Evolutionary conservation across 2,888 invertebrate genomes (phyloP).

Genomic region (Phragmatobia fuliginosa): DNA sequence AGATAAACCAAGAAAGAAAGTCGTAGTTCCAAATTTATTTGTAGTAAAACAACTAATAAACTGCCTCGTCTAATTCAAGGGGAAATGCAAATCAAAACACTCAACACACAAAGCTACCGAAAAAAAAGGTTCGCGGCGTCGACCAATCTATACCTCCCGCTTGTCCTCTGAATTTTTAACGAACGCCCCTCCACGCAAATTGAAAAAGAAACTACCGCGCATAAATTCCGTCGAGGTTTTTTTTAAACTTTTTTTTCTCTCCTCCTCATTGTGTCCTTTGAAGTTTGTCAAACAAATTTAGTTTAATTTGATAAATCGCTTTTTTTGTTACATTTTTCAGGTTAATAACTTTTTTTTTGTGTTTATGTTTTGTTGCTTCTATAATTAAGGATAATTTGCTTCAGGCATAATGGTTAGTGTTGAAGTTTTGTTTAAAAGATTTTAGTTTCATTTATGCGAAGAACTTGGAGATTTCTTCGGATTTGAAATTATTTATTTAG

Average conservation of each 20-base stretch:
- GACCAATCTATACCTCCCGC: slow-evolving; percentile 46
- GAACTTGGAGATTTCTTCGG: slow-evolving; percentile 8
- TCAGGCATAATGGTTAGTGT: slow-evolving; percentile 17
- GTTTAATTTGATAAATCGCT: slow-evolving; percentile 60
- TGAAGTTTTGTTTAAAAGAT: slow-evolving; percentile 17
- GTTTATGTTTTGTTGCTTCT: slow-evolving; percentile 30
- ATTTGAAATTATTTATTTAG: not conserved
- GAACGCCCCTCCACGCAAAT: slow-evolving; percentile 65
- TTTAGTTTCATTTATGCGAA: slow-evolving; percentile 14
- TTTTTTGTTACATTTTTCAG: slow-evolving; percentile 33
- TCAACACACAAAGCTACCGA: slow-evolving; percentile 32
- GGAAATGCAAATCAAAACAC: slow-evolving; percentile 49
- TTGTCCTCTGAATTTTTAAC: slow-evolving; percentile 75
- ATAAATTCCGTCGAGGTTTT: slow-evolving; percentile 71
- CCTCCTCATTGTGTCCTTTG: slow-evolving; percentile 52
- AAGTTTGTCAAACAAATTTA: slow-evolving; percentile 65
- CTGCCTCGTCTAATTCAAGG: slow-evolving; percentile 16
- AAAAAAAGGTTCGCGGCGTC: slow-evolving; percentile 39
- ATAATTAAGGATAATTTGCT: slow-evolving; percentile 35
- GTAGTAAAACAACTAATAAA: slow-evolving; percentile 19
- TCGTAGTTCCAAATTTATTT: not conserved
- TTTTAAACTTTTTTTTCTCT: slow-evolving; percentile 27
- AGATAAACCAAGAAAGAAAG: too few relatives aligned
- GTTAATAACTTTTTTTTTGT: slow-evolving; percentile 42
- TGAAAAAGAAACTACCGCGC: slow-evolving; percentile 74